Evolutionary conservation across 2,797 vertebrate species (phyloP).

Genomic region (Muraenolepis orangiensis): DNA sequence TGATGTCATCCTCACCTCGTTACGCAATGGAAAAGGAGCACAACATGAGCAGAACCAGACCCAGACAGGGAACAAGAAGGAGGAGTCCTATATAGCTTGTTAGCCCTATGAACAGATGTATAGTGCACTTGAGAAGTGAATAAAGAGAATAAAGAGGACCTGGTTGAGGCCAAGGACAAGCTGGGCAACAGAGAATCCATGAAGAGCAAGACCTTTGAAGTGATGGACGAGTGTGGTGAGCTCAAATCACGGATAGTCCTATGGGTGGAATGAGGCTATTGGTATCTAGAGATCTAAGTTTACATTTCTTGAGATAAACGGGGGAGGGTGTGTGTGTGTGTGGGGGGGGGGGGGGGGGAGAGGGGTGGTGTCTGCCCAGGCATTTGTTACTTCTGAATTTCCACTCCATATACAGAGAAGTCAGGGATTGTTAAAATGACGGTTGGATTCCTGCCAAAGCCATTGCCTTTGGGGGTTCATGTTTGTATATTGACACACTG

Average conservation of each 20-base stretch:
- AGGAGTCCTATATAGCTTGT: constrained; percentile 65
- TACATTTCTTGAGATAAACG: constrained; percentile 2
- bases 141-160: no score
- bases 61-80: constrained; percentile 47
- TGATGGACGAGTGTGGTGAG: constrained; percentile 94
- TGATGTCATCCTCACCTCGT: constrained; percentile 36
- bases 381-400: constrained; percentile 54
- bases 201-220: constrained; percentile 94
- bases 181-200: constrained; percentile 73
- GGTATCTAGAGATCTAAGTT: constrained; percentile 21
- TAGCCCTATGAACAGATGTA: constrained; percentile 48
- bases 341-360: background rate
- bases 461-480: constrained; percentile 5
- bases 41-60: constrained; percentile 40
- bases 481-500: constrained; percentile 12
- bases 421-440: constrained; percentile 11
- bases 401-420: constrained; percentile 74
- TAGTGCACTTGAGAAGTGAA: constrained; percentile 52
- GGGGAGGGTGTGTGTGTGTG: no score
- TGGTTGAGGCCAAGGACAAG: constrained; percentile 79
- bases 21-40: constrained; percentile 32
- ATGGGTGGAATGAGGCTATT: background rate
- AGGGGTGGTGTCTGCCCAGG: constrained; percentile 30
- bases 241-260: constrained; percentile 6
- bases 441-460: constrained; percentile 26